A percentile compares a stretch with the other conserved stretches of the same genome.
Conservation (phyloP, 2,888 invertebrate species). For the Criorhina ranunculi region DNA sequence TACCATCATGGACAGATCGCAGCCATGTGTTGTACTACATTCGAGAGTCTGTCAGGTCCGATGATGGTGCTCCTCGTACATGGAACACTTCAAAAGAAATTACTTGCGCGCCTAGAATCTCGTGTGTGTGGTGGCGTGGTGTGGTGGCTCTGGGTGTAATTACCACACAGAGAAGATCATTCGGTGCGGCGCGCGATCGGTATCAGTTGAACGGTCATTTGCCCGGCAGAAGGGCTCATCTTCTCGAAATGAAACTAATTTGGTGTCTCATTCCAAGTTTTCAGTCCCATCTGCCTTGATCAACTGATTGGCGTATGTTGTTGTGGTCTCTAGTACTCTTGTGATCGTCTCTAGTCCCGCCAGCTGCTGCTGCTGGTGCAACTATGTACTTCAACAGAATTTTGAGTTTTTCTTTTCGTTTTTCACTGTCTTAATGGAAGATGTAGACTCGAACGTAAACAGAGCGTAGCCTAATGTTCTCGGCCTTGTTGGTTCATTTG, state of each 20-base stretch:
- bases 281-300: constrained; percentile 17
- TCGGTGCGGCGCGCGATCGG: constrained; percentile 65
- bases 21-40: constrained; percentile 33
- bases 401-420: constrained; percentile 29
- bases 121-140: constrained; percentile 14
- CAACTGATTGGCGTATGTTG: constrained; percentile 35
- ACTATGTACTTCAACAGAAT: constrained; percentile 20
- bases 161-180: constrained; percentile 67
- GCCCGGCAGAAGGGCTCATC: constrained; percentile 74
- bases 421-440: constrained; percentile 40
- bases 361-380: constrained; percentile 21
- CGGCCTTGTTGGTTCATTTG: constrained; percentile 65
- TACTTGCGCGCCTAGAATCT: constrained; percentile 71
- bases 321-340: constrained; percentile 50
- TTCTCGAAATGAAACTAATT: constrained; percentile 72
- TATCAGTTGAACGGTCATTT: constrained; percentile 76
- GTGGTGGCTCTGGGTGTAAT: constrained; percentile 51
- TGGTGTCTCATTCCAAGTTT: constrained; percentile 67
- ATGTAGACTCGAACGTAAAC: constrained; percentile 58
- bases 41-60: constrained; percentile 29
- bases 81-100: constrained; percentile 72
- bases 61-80: constrained; percentile 13
- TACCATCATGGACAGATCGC: constrained; percentile 5
- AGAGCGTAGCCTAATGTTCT: constrained; percentile 59
- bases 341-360: neutral